These are phyloP conservation scores for Myioborus miniatus DNA, from an alignment of 2,797 vertebrate species.

Conservation along the genomic window DNA sequence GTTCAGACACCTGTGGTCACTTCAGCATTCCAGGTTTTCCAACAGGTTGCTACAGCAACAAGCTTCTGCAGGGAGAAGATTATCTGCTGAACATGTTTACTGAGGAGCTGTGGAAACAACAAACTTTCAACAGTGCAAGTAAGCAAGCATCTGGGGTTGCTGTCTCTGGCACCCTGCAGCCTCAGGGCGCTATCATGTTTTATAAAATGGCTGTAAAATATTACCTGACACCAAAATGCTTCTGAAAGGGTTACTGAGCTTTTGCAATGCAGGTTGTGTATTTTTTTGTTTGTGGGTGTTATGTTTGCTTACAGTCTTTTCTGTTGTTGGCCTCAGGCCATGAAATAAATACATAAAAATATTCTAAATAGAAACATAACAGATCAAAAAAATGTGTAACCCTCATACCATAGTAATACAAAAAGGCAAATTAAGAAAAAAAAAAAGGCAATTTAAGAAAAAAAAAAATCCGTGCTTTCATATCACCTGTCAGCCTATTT, in stretches of 20 bases:
- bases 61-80: neutral
- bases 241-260: neutral
- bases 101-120: neutral
- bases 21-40: neutral
- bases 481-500: neutral
- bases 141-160: neutral
- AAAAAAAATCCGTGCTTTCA: neutral
- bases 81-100: neutral
- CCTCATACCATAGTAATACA: neutral
- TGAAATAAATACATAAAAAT: neutral
- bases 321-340: neutral
- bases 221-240: neutral
- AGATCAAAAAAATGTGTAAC: neutral
- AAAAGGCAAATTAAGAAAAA: neutral
- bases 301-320: neutral
- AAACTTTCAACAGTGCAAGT: neutral
- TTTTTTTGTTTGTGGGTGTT: neutral
- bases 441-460: neutral
- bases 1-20: neutral
- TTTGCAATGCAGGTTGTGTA: rapidly evolving
- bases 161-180: neutral
- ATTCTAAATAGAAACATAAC: neutral
- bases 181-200: neutral
- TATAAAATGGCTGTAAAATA: neutral
- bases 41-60: slow-evolving; percentile 44